phyloP scores from a whole-genome alignment of 2,113 vertebrate species.

The Astatotilapia flaviijosephi region DNA sequence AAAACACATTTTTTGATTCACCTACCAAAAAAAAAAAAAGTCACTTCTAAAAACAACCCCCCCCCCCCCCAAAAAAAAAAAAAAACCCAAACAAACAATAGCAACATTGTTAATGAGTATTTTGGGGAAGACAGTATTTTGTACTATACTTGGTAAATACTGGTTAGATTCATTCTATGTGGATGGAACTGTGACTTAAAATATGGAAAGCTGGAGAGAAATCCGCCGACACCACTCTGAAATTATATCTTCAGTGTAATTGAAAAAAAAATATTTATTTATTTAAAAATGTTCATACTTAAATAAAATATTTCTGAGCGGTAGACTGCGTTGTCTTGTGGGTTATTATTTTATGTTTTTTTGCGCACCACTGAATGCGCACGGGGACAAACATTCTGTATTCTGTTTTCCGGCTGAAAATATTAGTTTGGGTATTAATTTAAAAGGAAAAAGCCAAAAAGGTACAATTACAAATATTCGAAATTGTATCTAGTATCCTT shows the following conservation, averaged over 20 bases:
- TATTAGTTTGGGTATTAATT: not conserved
- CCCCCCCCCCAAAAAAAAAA: not conserved
- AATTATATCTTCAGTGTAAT: conserved; percentile 76
- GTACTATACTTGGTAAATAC: conserved; percentile 45
- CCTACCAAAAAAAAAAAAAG: accelerated
- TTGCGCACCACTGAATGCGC: conserved; percentile 35
- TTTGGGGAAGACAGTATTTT: conserved; percentile 56
- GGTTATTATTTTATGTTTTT: not conserved
- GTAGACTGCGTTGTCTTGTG: conserved; percentile 26
- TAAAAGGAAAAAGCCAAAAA: not conserved
- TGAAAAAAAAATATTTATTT: conserved; percentile 98
- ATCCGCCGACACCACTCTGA: conserved; percentile 51
- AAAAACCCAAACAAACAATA: not conserved
- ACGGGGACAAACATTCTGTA: not conserved
- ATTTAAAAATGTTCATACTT: conserved; percentile 84
- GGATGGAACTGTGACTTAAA: conserved; percentile 44
- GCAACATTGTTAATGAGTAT: conserved; percentile 47
- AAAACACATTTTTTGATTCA: too few relatives aligned
- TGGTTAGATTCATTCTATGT: conserved; percentile 53
- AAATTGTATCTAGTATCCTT: not conserved
- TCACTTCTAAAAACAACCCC: too few relatives aligned
- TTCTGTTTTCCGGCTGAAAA: not conserved
- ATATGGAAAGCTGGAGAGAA: conserved; percentile 3
- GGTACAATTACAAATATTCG: not conserved
- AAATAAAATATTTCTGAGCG: conserved; percentile 77